phyloP scores from a whole-genome alignment of 2,888 invertebrate genomes.

The Nemotelus pantherinus region DNA sequence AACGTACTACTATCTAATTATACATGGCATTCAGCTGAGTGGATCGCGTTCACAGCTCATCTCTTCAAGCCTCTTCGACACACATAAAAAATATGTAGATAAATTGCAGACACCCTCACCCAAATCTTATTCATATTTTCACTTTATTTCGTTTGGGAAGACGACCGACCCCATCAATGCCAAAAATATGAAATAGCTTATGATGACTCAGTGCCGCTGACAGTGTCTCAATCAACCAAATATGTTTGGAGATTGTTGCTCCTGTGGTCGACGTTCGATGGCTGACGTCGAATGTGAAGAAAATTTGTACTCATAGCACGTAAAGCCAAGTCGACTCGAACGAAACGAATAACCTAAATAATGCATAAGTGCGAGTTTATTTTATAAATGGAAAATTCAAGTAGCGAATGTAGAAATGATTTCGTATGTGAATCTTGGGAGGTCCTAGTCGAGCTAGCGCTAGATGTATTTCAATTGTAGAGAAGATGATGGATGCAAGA shows the following conservation, averaged over 20 bases:
- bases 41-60: constrained; percentile 22
- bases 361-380: no score
- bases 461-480: no score
- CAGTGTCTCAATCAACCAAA: constrained; percentile 37
- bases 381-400: no score
- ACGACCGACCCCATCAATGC: constrained; percentile 49
- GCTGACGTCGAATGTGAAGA: not conserved
- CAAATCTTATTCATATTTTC: constrained; percentile 14
- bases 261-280: not conserved
- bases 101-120: constrained; percentile 35
- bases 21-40: constrained; percentile 19
- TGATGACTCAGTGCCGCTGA: constrained; percentile 34
- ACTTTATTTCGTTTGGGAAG: no score
- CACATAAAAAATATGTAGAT: not conserved
- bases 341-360: no score
- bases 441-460: no score
- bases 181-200: constrained; percentile 52
- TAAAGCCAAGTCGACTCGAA: no score
- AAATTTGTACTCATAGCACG: not conserved
- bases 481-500: no score
- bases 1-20: constrained; percentile 21
- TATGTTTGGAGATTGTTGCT: constrained; percentile 29
- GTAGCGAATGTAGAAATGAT: no score
- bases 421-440: no score
- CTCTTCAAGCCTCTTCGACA: constrained; percentile 7